Conservation (phyloP, 23 tunicate genomes). For the Ciona savignyi region DNA sequence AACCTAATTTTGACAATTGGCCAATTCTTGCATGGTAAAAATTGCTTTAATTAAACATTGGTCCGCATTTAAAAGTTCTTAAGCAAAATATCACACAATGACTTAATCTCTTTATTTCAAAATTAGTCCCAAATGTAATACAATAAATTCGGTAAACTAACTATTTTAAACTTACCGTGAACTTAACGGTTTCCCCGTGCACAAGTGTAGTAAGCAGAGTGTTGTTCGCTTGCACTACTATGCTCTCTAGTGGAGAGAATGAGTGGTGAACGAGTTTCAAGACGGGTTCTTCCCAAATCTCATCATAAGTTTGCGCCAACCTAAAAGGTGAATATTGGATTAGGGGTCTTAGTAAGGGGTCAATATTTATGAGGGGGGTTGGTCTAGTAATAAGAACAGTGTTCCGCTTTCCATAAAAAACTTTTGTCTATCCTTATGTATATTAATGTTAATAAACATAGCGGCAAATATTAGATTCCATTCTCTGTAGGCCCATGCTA, state of each 20-base stretch:
- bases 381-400: too few relatives aligned
- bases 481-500: too few relatives aligned
- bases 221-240: slow-evolving; percentile 30
- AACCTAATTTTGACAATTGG: too few relatives aligned
- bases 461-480: too few relatives aligned
- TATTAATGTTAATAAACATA: too few relatives aligned
- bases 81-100: neutral
- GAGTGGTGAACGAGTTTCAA: slow-evolving; percentile 60
- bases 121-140: neutral
- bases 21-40: too few relatives aligned
- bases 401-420: too few relatives aligned
- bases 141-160: too few relatives aligned
- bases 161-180: slow-evolving; percentile 23
- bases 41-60: neutral
- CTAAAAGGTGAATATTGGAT: too few relatives aligned
- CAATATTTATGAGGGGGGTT: too few relatives aligned
- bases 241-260: slow-evolving; percentile 30
- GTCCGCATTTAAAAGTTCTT: neutral
- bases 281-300: slow-evolving; percentile 41
- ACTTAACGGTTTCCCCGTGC: slow-evolving; percentile 43
- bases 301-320: slow-evolving; percentile 21
- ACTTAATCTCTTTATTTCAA: neutral
- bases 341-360: too few relatives aligned
- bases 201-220: slow-evolving; percentile 28
- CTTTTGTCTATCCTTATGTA: too few relatives aligned